Evolutionary conservation across 1,140 invertebrate species (phyloP).

Genomic region (Holotrichia oblita): DNA sequence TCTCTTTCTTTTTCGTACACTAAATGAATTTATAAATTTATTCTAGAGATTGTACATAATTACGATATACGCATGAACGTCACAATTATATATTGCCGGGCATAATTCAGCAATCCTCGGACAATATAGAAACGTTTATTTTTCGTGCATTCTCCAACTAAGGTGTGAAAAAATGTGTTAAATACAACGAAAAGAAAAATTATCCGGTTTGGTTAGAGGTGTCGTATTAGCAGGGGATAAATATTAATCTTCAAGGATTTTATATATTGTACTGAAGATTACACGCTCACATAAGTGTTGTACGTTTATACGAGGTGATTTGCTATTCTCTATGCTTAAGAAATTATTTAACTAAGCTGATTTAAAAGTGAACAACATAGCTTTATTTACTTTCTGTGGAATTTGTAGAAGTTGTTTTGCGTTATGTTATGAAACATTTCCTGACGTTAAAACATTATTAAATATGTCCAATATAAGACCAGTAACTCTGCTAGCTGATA

Average conservation of each 20-base stretch:
- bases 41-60: slow-evolving; percentile 17
- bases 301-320: neutral
- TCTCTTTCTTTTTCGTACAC: no score
- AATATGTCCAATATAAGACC: no score
- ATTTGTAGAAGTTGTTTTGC: no score
- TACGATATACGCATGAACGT: slow-evolving; percentile 22
- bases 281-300: neutral
- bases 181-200: slow-evolving; percentile 18
- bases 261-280: neutral
- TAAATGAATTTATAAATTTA: slow-evolving; percentile 8
- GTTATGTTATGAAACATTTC: no score
- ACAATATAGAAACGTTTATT: neutral
- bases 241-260: neutral
- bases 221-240: slow-evolving; percentile 15
- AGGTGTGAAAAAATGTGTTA: slow-evolving; percentile 24
- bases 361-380: no score
- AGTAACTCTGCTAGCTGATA: no score
- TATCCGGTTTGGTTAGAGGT: neutral
- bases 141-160: neutral
- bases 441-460: no score
- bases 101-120: slow-evolving; percentile 18
- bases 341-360: neutral
- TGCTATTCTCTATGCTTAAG: neutral
- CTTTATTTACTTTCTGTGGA: no score
- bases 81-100: slow-evolving; percentile 27